Base-by-base conservation (phyloP, 1,140 invertebrate genomes). In the Thaumetopoea pityocampa region DNA sequence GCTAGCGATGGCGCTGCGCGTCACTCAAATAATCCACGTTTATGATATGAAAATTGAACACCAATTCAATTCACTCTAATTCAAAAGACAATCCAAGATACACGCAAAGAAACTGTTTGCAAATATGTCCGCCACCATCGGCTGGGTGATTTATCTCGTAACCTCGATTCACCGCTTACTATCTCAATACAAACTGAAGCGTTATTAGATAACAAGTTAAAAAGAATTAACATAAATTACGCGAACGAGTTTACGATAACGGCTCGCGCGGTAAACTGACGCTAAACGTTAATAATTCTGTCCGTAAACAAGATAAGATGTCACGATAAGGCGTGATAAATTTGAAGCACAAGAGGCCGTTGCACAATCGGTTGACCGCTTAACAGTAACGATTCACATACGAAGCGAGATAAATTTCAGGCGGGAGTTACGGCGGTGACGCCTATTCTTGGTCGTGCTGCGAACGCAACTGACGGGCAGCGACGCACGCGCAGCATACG, bases 1-100 rank as follows among this genome's bases (percentile, higher is more conserved):
- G n/a, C n/a, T n/a, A n/a, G n/a, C n/a, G n/a, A n/a, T n/a, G n/a
- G 59, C 56, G 68, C 77, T 56, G 76, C 77, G 74, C 74, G 78
- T 81, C 79, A 81, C 64, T 79, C 72, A 73, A 73, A 67, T 64
- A 51, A 36, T 49, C 29, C 29, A 54, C 24, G 11, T 30, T 11
- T 12, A 10, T 7, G n/a, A n/a, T n/a, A n/a, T n/a, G n/a, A n/a
- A n/a, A n/a, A n/a, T n/a, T n/a, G n/a, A n/a, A n/a, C n/a, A n/a
- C n/a, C n/a, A n/a, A n/a, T n/a, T n/a, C n/a, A n/a, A n/a, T n/a
- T n/a, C n/a, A n/a, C n/a, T n/a, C n/a, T n/a, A n/a, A n/a, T n/a
- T n/a, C n/a, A n/a, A n/a, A n/a, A n/a, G n/a, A n/a, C n/a, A n/a
- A 14, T 14, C 5, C 6, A 28, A 28, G 11, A 32, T 41, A 8